Percentiles rank a stretch among this genome's conserved stretches.
Evolutionary conservation across 2,113 vertebrate genomes (phyloP).

Genomic region (Alligator mississippiensis): DNA sequence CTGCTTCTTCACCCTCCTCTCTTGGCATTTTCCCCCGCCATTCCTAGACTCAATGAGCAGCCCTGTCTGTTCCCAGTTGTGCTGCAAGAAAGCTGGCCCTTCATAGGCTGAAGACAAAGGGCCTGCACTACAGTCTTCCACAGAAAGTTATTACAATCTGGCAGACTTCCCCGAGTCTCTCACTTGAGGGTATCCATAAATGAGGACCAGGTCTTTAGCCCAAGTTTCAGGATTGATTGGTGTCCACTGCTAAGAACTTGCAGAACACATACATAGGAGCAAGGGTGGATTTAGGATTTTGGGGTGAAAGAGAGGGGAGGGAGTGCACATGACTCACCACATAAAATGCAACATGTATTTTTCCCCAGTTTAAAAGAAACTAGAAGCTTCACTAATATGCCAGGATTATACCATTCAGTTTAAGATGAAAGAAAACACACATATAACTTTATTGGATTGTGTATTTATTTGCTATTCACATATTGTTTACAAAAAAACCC

Average conservation of each 20-base stretch:
- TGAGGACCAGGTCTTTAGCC: not conserved
- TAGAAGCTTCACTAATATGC: too few species aligned
- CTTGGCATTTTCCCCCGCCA: not conserved
- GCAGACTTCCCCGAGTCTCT: accelerated
- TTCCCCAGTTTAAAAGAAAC: too few species aligned
- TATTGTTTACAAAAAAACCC: too few species aligned
- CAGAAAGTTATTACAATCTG: not conserved
- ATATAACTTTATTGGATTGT: too few species aligned
- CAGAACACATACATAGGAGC: not conserved
- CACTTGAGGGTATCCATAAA: accelerated
- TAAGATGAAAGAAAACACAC: too few species aligned
- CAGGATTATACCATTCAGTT: too few species aligned
- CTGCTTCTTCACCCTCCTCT: not conserved
- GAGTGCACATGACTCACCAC: too few species aligned
- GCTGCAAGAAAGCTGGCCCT: not conserved
- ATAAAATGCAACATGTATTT: too few species aligned
- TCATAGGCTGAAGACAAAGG: not conserved
- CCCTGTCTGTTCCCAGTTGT: not conserved
- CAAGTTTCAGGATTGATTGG: not conserved
- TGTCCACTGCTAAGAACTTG: not conserved
- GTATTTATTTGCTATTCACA: too few species aligned
- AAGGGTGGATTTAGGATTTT: too few species aligned
- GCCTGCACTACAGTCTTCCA: not conserved
- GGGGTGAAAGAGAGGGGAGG: too few species aligned
- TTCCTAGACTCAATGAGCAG: not conserved